phyloP scores from a whole-genome alignment of 2,888 invertebrate species.

The Zaprionus obscuricornis region DNA sequence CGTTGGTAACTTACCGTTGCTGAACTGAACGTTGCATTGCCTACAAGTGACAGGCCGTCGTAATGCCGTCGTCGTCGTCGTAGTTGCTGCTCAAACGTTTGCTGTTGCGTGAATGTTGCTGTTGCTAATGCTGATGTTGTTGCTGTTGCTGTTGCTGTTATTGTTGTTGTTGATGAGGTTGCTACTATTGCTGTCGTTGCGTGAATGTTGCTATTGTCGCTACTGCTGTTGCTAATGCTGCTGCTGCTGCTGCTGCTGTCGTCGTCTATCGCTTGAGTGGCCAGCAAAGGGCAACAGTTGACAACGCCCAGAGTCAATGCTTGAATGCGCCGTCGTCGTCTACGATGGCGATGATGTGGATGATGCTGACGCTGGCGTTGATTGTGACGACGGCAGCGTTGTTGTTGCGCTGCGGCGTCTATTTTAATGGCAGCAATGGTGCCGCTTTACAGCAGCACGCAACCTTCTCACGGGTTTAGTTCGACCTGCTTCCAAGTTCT shows the following conservation, averaged over 20 bases:
- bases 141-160: slow-evolving; percentile 24
- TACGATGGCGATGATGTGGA: slow-evolving; percentile 71
- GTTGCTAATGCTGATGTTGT: slow-evolving; percentile 17
- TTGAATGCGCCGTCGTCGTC: slow-evolving; percentile 62
- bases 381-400: slow-evolving; percentile 78
- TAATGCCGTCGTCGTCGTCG: slow-evolving; percentile 61
- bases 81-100: slow-evolving; percentile 35
- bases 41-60: slow-evolving; percentile 83
- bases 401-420: slow-evolving; percentile 78
- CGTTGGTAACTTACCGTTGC: slow-evolving; percentile 81
- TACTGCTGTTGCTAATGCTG: slow-evolving; percentile 26
- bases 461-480: slow-evolving; percentile 49
- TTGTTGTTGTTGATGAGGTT: slow-evolving; percentile 10
- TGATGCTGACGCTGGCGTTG: slow-evolving; percentile 73
- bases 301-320: slow-evolving; percentile 29
- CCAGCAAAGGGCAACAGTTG: slow-evolving; percentile 53
- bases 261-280: slow-evolving; percentile 34
- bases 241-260: slow-evolving; percentile 27
- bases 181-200: slow-evolving; percentile 33
- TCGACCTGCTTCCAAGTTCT: slow-evolving; percentile 22
- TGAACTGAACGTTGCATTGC: slow-evolving; percentile 84
- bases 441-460: slow-evolving; percentile 77
- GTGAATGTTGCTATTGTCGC: slow-evolving; percentile 40
- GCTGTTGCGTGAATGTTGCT: slow-evolving; percentile 34
- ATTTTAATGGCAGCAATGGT: slow-evolving; percentile 80